Conservation (phyloP, 1,140 invertebrate species). For the Myzus persicae region DNA sequence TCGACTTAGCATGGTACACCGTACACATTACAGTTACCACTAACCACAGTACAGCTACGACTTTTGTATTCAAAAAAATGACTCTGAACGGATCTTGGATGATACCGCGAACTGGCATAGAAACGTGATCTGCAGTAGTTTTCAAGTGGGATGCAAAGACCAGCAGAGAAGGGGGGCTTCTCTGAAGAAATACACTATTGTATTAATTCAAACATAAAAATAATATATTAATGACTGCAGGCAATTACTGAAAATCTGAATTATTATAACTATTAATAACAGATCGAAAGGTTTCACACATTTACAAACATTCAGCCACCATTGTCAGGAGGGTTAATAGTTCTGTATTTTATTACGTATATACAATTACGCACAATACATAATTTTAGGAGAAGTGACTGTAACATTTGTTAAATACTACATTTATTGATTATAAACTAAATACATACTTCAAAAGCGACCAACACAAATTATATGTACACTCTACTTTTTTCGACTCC, state of each 20-base stretch:
- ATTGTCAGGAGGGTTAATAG: background rate
- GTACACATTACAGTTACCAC: no score
- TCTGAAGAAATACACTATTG: background rate
- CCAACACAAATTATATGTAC: background rate
- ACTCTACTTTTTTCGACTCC: background rate
- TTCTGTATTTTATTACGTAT: no score
- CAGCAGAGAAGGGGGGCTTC: rapidly evolving
- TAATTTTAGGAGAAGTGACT: background rate
- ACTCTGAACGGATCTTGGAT: background rate
- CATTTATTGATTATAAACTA: no score
- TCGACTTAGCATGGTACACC: background rate
- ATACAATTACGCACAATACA: background rate
- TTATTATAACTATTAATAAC: no score
- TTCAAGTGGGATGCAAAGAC: background rate
- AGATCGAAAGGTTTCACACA: no score
- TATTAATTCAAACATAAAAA: no score
- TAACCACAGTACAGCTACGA: no score
- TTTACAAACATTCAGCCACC: background rate
- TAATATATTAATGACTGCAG: no score
- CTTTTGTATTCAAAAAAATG: background rate
- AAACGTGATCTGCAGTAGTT: background rate
- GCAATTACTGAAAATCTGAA: no score
- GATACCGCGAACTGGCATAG: background rate
- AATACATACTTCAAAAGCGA: background rate
- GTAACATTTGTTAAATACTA: background rate